Base-by-base conservation (phyloP, 1,140 invertebrate genomes). In the Papilio xuthus region DNA sequence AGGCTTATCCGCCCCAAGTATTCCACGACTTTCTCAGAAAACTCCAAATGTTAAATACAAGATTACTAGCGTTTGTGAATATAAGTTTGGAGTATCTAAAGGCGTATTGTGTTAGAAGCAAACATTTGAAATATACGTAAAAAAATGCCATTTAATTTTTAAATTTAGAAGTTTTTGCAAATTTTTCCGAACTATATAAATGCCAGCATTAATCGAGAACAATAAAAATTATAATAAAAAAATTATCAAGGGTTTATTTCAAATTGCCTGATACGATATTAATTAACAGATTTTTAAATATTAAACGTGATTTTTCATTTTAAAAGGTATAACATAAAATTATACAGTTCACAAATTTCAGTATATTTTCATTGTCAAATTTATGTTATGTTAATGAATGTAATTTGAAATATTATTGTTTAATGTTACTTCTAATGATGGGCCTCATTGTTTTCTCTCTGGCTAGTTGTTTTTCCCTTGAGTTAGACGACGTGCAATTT, bases 401-500 rank as follows among this genome's bases (percentile, higher is more conserved):
- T 81, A 76, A 81, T 81, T 78, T 78, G 72, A 32, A 71, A 79
- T 75, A 81, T 82, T 82, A 79, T 53, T 56, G 60, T 79, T 71
- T 50, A 67, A 80, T 74, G 71, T 50, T 53, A 41, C 28, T 72
- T 23, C 20, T 72, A 72, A 73, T 50, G 71, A 44, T 47, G 41
- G 70, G 67, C 70, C 77, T 53, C 44, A 75, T 76, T 78, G 82
- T 77, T 81, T 84, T 79, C 82, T 56, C 73, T 76, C 83, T 83
- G 85, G 84, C 82, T 87, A 88, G 86, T 89, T 89, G 84, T 90
- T 90, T 89, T 90, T 83, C 79, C 81, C 84, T 78, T 75, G 23
- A 81, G 81, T 60, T 74, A 67, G 79, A 80, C 85, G 87, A 88
- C 89, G 88, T 89, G 88, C 87, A 90, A 90, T 90, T 90, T 89